These are phyloP conservation scores for Plebejus melissa DNA, from an alignment of 2,888 invertebrate genomes.

Conservation along the genomic window DNA sequence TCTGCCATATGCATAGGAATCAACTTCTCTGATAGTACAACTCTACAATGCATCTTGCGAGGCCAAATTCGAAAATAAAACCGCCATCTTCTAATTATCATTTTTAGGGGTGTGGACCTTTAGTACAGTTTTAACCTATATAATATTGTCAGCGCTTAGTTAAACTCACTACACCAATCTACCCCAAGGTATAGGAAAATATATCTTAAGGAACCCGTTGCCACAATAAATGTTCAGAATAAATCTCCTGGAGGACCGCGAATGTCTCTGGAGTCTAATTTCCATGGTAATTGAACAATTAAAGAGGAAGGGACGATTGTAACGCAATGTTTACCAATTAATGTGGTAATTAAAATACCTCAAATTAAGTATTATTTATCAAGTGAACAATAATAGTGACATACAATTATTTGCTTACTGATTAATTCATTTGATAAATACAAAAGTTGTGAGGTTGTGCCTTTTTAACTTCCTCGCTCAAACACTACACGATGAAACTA, in stretches of 20 bases:
- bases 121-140: too few species aligned
- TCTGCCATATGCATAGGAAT: too few species aligned
- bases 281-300: constrained; percentile 2
- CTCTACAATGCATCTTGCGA: too few species aligned
- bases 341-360: not conserved
- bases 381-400: not conserved
- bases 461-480: too few species aligned
- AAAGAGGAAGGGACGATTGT: not conserved
- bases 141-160: too few species aligned
- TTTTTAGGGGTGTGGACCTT: too few species aligned
- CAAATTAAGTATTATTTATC: not conserved
- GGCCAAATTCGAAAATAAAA: too few species aligned
- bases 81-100: too few species aligned
- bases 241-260: not conserved
- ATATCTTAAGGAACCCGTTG: not conserved
- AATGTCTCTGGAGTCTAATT: not conserved
- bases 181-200: not conserved
- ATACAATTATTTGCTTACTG: not conserved
- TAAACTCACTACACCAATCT: not conserved
- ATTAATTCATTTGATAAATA: too few species aligned
- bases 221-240: not conserved
- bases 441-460: too few species aligned
- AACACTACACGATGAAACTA: too few species aligned
- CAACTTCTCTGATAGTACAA: too few species aligned
- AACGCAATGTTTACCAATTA: constrained; percentile 7